Evolutionary conservation across 1,140 invertebrate species (phyloP), one percentile per base, ranked within the genome.

Genomic region (Conopomorpha cramerella): DNA sequence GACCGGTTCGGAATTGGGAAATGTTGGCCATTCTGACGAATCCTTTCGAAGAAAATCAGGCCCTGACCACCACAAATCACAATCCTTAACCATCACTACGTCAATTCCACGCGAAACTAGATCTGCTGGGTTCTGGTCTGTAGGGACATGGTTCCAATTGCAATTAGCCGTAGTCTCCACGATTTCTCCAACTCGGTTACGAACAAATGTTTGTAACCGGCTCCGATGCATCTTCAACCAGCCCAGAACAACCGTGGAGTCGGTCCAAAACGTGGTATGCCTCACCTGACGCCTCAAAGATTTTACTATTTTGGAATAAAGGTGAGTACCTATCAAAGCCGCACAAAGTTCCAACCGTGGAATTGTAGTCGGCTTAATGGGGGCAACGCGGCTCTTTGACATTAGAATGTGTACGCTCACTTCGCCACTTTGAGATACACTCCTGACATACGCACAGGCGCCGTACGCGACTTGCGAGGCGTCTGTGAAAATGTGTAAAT

Each of bases 361-460:
- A 2, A 13, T 13, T 8, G 29, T 30, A 10, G 14, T 12, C 3
- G 29, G 15, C 29, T 30, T 34, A 12, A 34, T 15, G 2, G 32
- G 32, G 8, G 32, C 32, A 3, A 34, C 32, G 6, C 16, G 10
- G 4, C 16, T 13, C 31, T 40, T 45, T 4, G 17, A 2, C 12
- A 10, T 18, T 4, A 34, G 16, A 3, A 34, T 8, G 19, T 23
- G 8, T 2, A 11, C n/a, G 11, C 6, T n/a, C 4, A 34, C n/a
- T 3, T 13, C 6, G n/a, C 17, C 17, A 2, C 4, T 3, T 2
- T 7, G 8, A 15, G 16, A 11, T 3, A 18, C 10, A n/a, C 10
- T n/a, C 16, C 52, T 31, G n/a, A 59, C 3, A 42, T 63, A 63
- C 23, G 56, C 8, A 16, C 41, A 34, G 8, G 55, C 48, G 2